Evolutionary conservation across 2,888 invertebrate genomes (phyloP).

Genomic region (Synergus gifuensis): DNA sequence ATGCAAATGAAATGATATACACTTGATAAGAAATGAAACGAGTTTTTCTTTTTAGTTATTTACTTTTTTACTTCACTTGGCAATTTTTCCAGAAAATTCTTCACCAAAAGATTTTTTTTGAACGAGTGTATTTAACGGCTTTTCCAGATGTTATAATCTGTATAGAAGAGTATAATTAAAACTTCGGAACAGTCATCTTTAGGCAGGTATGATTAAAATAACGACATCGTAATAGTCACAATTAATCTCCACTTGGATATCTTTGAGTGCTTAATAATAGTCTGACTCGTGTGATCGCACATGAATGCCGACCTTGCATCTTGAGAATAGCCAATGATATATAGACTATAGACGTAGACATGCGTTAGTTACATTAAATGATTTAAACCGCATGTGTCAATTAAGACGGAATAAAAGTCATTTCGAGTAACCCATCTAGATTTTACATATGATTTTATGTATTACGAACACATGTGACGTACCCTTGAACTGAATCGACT

Average conservation of each 20-base stretch:
- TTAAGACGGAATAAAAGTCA: conserved; percentile 41
- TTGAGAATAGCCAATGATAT: conserved; percentile 23
- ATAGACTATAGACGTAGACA: not conserved
- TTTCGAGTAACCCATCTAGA: conserved; percentile 24
- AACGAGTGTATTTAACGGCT: not conserved
- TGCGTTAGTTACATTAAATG: conserved; percentile 30
- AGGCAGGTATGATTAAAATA: conserved; percentile 23
- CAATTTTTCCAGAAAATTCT: not conserved
- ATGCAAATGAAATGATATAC: not conserved
- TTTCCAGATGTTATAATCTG: not conserved
- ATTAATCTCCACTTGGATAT: conserved; percentile 16
- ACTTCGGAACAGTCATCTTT: conserved; percentile 18
- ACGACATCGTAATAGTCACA: conserved; percentile 27
- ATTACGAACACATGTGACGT: not conserved
- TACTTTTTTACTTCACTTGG: not conserved
- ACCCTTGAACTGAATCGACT: conserved; percentile 39
- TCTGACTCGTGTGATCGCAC: conserved; percentile 33
- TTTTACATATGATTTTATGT: conserved; percentile 23
- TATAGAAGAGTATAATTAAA: not conserved
- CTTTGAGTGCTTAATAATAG: conserved; percentile 30
- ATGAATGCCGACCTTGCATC: conserved; percentile 36
- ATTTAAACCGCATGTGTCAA: conserved; percentile 40
- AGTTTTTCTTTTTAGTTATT: not conserved
- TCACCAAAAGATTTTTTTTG: not conserved
- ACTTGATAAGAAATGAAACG: not conserved